Conservation (phyloP, 2,888 invertebrate species). For the Drosophila helvetica region DNA sequence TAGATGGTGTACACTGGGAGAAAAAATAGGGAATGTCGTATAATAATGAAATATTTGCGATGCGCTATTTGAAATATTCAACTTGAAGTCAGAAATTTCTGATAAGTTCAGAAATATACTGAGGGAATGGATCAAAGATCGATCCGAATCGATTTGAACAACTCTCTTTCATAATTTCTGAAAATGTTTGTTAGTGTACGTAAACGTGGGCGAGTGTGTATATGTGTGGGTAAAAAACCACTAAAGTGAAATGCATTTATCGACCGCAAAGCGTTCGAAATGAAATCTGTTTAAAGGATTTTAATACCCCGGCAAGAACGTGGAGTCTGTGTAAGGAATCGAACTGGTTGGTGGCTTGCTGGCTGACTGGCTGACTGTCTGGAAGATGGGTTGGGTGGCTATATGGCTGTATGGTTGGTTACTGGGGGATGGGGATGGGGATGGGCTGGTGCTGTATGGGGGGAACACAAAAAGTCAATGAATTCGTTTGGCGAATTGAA, state of each 20-base stretch:
- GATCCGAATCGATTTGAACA: too few species aligned
- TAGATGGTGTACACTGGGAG: not conserved
- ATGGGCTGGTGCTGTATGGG: conserved; percentile 35
- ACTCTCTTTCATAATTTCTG: not conserved
- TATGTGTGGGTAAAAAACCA: conserved; percentile 68
- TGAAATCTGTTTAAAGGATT: conserved; percentile 82
- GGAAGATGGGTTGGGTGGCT: conserved; percentile 14
- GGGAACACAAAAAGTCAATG: conserved; percentile 79
- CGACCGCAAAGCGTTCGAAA: conserved; percentile 81
- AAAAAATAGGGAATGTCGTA: not conserved
- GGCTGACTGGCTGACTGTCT: conserved; percentile 12
- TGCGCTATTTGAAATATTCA: not conserved
- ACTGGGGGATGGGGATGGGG: not conserved
- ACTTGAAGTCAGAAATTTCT: not conserved
- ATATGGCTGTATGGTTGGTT: conserved; percentile 15
- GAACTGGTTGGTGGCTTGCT: conserved; percentile 10
- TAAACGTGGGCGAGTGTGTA: conserved; percentile 12
- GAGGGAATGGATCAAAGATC: too few species aligned
- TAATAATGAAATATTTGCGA: not conserved
- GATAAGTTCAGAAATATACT: too few species aligned
- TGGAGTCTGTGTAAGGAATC: conserved; percentile 57
- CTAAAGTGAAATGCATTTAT: conserved; percentile 80
- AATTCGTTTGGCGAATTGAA: conserved; percentile 82
- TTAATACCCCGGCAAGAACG: conserved; percentile 75
- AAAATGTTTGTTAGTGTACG: conserved; percentile 3